Evolutionary conservation across 2,113 vertebrate genomes (phyloP).

Genomic region (Telmatochromis bifrenatus): DNA sequence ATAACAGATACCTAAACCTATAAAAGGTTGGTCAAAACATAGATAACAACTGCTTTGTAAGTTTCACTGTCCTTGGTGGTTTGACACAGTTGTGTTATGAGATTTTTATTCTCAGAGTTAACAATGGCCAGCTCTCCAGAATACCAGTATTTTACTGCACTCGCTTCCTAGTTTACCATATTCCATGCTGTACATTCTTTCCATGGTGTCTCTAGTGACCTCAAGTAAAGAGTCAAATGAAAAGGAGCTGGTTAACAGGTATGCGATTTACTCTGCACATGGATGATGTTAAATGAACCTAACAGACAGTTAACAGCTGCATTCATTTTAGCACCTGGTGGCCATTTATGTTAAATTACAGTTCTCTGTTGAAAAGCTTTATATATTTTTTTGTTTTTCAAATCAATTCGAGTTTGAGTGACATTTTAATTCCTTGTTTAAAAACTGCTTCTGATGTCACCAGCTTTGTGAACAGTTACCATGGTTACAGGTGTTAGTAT

Average conservation of each 20-base stretch:
- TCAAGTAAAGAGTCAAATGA: background rate
- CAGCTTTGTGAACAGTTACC: background rate
- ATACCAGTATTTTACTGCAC: background rate
- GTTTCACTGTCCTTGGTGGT: background rate
- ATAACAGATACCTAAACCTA: background rate
- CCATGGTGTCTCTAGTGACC: background rate
- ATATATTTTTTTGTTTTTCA: background rate
- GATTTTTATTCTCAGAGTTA: background rate
- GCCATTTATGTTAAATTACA: background rate
- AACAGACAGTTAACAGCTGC: background rate
- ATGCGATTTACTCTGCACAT: background rate
- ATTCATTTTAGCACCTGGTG: background rate
- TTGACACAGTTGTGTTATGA: background rate
- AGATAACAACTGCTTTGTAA: background rate
- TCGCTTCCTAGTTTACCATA: background rate
- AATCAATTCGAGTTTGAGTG: background rate
- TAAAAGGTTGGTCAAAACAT: background rate
- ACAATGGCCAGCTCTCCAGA: rapidly evolving
- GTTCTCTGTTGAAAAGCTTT: background rate
- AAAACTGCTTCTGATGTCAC: background rate
- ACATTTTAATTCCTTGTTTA: background rate
- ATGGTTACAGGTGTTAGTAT: background rate
- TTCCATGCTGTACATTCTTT: background rate
- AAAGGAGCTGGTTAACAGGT: background rate
- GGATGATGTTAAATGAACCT: background rate